Conservation (phyloP, 1,140 invertebrate species). For the Mactra quadrangularis region DNA sequence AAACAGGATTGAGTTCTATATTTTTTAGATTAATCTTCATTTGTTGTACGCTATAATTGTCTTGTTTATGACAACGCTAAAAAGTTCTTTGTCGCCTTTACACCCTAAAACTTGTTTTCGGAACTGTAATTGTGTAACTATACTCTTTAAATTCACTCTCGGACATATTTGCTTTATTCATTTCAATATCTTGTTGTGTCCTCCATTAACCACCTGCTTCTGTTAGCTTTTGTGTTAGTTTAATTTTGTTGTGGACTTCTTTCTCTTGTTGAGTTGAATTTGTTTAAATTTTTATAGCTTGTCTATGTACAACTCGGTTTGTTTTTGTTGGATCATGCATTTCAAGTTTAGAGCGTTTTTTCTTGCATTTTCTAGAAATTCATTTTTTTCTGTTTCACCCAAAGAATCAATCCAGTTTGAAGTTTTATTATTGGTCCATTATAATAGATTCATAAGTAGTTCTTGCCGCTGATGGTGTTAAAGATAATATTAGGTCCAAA, state of each 20-base stretch:
- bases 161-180: background rate
- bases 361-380: background rate
- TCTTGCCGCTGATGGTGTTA: background rate
- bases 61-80: background rate
- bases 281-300: background rate
- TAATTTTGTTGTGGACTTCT: background rate
- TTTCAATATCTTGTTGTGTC: background rate
- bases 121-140: background rate
- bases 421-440: slow-evolving; percentile 20
- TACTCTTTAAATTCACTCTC: background rate
- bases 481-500: background rate
- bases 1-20: background rate
- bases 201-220: background rate
- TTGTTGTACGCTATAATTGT: background rate
- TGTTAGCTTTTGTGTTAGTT: background rate
- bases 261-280: background rate
- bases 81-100: background rate
- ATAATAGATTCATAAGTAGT: slow-evolving; percentile 5
- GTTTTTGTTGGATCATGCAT: background rate
- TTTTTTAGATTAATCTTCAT: background rate
- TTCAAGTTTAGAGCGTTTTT: background rate
- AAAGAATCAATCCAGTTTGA: background rate
- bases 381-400: background rate
- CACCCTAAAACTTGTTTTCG: background rate
- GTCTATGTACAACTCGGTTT: background rate